Conservation (phyloP, 2,113 vertebrate species). For the Myotis lucifugus region DNA sequence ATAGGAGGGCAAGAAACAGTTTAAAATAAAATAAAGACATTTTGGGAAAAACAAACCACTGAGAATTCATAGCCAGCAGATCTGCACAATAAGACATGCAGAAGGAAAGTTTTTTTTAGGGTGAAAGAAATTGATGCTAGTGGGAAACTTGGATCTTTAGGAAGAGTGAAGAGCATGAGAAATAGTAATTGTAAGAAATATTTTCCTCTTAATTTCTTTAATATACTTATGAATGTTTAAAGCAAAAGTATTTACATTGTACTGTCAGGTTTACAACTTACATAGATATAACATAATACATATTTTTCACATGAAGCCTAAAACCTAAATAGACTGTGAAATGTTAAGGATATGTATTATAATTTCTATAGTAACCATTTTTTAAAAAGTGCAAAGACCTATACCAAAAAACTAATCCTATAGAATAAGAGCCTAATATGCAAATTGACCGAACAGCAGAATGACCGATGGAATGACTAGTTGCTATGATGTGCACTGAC, state of each 20-base stretch:
- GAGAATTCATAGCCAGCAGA: not conserved
- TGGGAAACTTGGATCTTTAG: constrained; percentile 8
- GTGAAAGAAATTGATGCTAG: not conserved
- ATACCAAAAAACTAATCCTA: too few relatives aligned
- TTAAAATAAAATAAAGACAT: not conserved
- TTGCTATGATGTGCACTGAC: too few relatives aligned
- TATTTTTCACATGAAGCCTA: not conserved
- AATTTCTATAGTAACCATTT: not conserved
- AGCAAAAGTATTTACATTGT: not conserved
- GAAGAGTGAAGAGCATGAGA: not conserved
- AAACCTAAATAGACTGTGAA: not conserved
- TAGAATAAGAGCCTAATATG: too few relatives aligned
- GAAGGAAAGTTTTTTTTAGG: not conserved
- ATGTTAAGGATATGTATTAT: not conserved
- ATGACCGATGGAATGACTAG: too few relatives aligned
- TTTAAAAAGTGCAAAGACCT: not conserved
- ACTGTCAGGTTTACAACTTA: not conserved
- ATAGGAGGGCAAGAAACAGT: not conserved
- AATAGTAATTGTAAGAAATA: not conserved
- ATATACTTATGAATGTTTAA: not conserved
- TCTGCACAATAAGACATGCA: not conserved
- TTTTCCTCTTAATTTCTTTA: not conserved
- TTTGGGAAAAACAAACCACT: not conserved
- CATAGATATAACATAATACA: not conserved
- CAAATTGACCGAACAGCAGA: too few relatives aligned